A percentile compares a stretch with the other conserved stretches of the same genome.
Conservation (phyloP, 2,113 vertebrate genomes). For the Opisthocomus hoazin region DNA sequence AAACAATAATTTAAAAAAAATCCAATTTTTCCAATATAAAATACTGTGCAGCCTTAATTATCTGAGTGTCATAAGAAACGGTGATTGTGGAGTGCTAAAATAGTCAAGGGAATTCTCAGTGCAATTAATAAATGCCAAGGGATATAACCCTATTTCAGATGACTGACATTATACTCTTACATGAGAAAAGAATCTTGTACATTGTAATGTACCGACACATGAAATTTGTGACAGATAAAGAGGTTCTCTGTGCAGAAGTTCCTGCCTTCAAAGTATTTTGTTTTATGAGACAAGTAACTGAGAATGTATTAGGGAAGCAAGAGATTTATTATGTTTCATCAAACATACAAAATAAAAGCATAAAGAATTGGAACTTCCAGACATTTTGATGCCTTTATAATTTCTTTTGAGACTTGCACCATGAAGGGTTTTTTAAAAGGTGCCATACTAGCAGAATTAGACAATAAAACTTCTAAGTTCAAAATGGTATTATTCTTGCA, state of each 20-base stretch:
- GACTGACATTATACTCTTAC: neutral
- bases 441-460: neutral
- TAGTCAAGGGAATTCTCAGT: neutral
- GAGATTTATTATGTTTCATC: neutral
- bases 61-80: neutral
- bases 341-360: neutral
- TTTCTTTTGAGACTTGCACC: neutral
- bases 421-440: neutral
- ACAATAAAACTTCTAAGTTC: neutral
- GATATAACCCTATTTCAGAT: conserved; percentile 23
- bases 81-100: neutral
- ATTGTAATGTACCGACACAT: neutral
- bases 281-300: neutral
- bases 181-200: neutral
- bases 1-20: neutral
- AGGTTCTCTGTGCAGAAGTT: neutral
- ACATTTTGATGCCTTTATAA: neutral
- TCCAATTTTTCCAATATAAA: neutral
- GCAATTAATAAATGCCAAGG: conserved; percentile 44
- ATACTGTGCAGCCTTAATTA: neutral
- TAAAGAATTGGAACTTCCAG: neutral
- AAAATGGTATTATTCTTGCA: neutral
- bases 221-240: neutral
- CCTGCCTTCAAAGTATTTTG: neutral
- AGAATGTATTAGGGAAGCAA: neutral